phyloP scores from a whole-genome alignment of 1,140 invertebrate species.

The Antheraea pernyi region DNA sequence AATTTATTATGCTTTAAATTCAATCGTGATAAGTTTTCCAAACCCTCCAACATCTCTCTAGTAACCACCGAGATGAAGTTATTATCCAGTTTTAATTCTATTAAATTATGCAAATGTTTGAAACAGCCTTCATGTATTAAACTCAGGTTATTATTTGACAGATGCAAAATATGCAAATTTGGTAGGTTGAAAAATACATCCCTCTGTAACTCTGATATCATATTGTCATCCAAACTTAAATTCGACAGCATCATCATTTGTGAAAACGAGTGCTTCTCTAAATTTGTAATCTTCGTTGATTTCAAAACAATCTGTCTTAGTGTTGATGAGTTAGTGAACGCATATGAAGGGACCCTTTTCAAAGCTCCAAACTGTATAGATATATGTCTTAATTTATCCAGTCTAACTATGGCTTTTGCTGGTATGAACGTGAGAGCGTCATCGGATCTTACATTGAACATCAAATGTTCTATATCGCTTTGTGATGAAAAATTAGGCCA shows the following conservation, averaged over 20 bases:
- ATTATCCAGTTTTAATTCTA: constrained; percentile 84
- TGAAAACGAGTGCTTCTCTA: constrained; percentile 85
- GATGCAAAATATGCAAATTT: constrained; percentile 81
- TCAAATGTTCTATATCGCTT: constrained; percentile 82
- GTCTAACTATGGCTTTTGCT: constrained; percentile 82
- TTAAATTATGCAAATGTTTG: constrained; percentile 82
- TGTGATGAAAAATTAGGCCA: constrained; percentile 87
- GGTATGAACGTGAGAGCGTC: constrained; percentile 85
- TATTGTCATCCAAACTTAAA: constrained; percentile 86
- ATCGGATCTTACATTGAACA: constrained; percentile 83
- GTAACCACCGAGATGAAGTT: constrained; percentile 86
- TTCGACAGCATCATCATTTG: constrained; percentile 83
- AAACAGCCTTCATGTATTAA: constrained; percentile 88
- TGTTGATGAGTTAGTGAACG: constrained; percentile 85
- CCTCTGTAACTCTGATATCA: constrained; percentile 84
- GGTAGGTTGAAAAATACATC: constrained; percentile 86
- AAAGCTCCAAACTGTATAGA: constrained; percentile 86
- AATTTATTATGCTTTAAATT: constrained; percentile 85
- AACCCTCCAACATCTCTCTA: constrained; percentile 84
- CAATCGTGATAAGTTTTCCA: constrained; percentile 83
- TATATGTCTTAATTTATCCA: constrained; percentile 83
- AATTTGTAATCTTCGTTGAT: constrained; percentile 83
- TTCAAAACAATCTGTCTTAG: constrained; percentile 84
- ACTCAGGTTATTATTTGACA: constrained; percentile 87
- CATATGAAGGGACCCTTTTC: constrained; percentile 82